Conservation (phyloP, 2,797 vertebrate species). For the Benthosema pterotum region DNA sequence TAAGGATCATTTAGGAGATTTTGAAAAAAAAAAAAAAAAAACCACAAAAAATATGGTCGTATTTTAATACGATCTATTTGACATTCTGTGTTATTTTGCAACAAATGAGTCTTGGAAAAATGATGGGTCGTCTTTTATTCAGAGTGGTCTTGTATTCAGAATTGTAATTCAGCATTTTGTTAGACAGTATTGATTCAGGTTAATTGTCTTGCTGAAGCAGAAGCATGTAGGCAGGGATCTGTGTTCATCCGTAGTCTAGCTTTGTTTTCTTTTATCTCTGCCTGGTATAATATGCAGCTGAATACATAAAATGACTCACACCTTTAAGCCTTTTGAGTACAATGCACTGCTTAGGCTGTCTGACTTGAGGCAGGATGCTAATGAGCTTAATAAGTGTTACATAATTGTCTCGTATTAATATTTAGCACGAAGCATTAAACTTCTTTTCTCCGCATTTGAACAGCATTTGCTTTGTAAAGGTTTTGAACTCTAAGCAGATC, state of each 20-base stretch:
- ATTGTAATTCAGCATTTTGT: constrained; percentile 5
- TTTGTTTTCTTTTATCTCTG: constrained; percentile 48
- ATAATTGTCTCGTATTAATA: constrained; percentile 58
- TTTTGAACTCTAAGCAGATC: constrained; percentile 19
- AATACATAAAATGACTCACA: constrained; percentile 48
- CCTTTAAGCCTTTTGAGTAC: constrained; percentile 34
- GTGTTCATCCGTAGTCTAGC: constrained; percentile 41
- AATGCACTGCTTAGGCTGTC: neutral
- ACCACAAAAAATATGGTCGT: no score
- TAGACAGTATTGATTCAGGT: constrained; percentile 28
- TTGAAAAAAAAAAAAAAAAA: no score
- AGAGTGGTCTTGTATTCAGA: no score
- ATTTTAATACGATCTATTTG: no score
- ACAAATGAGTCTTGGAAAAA: no score
- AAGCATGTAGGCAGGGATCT: constrained; percentile 28
- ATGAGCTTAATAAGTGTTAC: constrained; percentile 57
- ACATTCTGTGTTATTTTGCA: no score
- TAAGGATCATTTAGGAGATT: neutral
- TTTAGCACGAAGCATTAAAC: constrained; percentile 44
- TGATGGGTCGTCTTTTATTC: no score
- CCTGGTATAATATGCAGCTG: constrained; percentile 12
- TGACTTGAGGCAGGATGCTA: constrained; percentile 47
- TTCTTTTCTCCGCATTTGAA: constrained; percentile 25
- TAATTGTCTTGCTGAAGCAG: constrained; percentile 31
- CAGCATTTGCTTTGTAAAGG: constrained; percentile 13